These are phyloP conservation scores for Taurulus bubalis DNA, from an alignment of 2,113 vertebrate genomes.

Conservation along the genomic window DNA sequence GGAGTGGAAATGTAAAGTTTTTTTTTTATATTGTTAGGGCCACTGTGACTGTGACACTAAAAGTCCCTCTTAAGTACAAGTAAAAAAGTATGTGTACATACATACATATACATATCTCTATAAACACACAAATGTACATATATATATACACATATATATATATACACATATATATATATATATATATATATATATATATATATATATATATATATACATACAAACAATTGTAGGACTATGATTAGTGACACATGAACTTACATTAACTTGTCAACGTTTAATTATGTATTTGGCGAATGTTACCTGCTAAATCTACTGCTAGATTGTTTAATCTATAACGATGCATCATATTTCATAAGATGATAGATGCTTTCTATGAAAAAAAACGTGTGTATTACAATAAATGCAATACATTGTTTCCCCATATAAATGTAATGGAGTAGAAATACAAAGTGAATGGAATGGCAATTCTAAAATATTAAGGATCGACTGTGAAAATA, in stretches of 20 bases:
- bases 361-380: not conserved
- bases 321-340: not conserved
- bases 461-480: not conserved
- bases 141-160: too few species aligned
- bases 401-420: not conserved
- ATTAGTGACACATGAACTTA: not conserved
- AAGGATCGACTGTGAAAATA: too few species aligned
- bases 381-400: not conserved
- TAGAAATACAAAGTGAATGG: not conserved
- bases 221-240: not conserved
- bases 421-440: not conserved
- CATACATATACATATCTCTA: too few species aligned
- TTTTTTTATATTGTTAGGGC: not conserved
- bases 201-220: too few species aligned
- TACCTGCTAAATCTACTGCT: not conserved
- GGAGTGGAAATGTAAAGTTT: constrained; percentile 9
- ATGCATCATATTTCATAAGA: not conserved
- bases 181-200: too few species aligned
- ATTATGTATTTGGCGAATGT: not conserved
- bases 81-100: too few species aligned
- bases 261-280: not conserved
- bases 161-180: too few species aligned
- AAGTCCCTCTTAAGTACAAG: not conserved
- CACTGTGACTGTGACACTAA: not conserved
- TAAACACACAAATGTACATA: too few species aligned